Base-by-base conservation (phyloP, 2,888 invertebrate species). In the Epinotia bilunana region DNA sequence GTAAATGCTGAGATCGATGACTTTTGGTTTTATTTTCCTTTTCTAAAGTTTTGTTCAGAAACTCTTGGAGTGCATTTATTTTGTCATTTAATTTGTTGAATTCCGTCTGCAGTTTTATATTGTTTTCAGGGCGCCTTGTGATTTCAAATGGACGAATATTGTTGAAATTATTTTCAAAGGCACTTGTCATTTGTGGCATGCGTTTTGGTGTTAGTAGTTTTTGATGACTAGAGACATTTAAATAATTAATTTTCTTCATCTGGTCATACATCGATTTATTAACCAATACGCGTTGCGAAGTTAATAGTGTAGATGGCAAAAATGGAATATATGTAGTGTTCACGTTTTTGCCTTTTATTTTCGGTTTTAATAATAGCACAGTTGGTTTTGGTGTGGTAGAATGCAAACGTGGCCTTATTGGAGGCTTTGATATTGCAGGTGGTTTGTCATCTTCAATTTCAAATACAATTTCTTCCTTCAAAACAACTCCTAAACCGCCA, bases 381-480 rank as follows among this genome's bases (percentile, higher is more conserved):
- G 20, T 20, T n/a, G 67, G 28, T 62, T 71, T 71, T 28, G 73
- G 61, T n/a, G 55, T 62, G 7, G 69, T 60, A 12, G 57, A 60
- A n/a, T 53, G 61, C n/a, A 49, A 9, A 43, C 12, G 39, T 7
- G 11, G 16, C 7, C 28, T 39, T 28, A 61, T 13, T 18, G 13
- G 7, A 12, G 43, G 20, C 3, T 12, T 73, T 43, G 49, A 20
- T 20, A 23, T 33, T 20, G 20, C 49, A 39, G 39, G 28, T 33
- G 65, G 61, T 23, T 73, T 73, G 7, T 68, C 68, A 68, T 71
- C 68, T 68, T 74, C 64, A 60, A 77, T 60, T 64, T 77, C 78
- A 71, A 77, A 64, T 55, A 76, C 70, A 18, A 77, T 55, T 67
- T 79, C 76, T 62, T 78, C 77, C 67, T 77, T 73, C 16, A 72